Percentiles rank a stretch among this genome's conserved stretches.
Conservation (phyloP, 1,140 invertebrate genomes). For the Drosophila pruinosa region DNA sequence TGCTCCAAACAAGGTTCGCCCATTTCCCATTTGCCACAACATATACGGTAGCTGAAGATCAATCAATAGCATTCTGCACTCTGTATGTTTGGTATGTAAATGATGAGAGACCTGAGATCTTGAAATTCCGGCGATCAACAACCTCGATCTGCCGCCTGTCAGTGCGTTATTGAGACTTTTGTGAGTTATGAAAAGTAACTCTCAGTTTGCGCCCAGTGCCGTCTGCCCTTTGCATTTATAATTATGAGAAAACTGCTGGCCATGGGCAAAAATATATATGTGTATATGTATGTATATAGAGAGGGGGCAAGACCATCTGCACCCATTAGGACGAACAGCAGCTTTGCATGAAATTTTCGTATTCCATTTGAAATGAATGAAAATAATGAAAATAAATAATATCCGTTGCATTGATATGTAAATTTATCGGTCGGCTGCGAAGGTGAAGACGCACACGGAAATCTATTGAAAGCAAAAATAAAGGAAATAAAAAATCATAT, state of each 20-base stretch:
- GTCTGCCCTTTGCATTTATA: conserved; percentile 39
- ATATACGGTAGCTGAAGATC: conserved; percentile 13
- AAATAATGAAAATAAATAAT: conserved; percentile 61
- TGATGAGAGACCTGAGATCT: conserved; percentile 26
- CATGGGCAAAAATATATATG: conserved; percentile 2
- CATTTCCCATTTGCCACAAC: conserved; percentile 11
- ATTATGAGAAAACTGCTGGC: conserved; percentile 49
- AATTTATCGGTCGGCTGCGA: conserved; percentile 34
- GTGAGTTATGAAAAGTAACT: conserved; percentile 46
- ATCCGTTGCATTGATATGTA: conserved; percentile 60
- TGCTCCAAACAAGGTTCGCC: conserved; percentile 33
- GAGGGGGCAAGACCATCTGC: conserved; percentile 36
- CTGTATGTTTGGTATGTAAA: conserved; percentile 27
- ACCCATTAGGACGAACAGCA: conserved; percentile 38
- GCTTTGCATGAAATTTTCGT: conserved; percentile 56
- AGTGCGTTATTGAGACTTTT: conserved; percentile 48
- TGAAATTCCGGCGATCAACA: conserved; percentile 9
- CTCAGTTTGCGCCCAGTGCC: conserved; percentile 19
- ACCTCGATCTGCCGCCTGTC: conserved; percentile 33
- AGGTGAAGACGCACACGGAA: conserved; percentile 27
- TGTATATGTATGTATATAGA: neutral
- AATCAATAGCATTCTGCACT: too few relatives aligned
- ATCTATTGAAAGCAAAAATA: conserved; percentile 43
- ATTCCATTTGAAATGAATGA: conserved; percentile 47
- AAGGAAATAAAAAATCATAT: neutral